A percentile compares a stretch with the other conserved stretches of the same genome.
phyloP scores from a whole-genome alignment of 2,797 vertebrate species.

The Merluccius polli region DNA sequence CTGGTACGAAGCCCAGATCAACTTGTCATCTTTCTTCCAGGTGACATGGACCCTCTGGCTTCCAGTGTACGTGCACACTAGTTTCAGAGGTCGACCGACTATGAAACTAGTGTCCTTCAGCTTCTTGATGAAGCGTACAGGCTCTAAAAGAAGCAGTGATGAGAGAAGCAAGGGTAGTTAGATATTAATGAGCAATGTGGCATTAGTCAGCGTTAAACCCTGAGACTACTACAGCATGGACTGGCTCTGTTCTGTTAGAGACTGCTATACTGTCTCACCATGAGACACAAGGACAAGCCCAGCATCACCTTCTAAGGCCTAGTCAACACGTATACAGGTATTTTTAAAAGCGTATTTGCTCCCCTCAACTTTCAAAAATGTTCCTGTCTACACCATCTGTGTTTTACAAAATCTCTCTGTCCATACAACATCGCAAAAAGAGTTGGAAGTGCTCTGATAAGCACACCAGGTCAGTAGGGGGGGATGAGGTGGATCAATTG shows the following conservation, averaged over 20 bases:
- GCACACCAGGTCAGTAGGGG: background rate
- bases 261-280: background rate
- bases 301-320: background rate
- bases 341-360: too few relatives aligned
- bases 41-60: slow-evolving; percentile 81
- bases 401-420: background rate
- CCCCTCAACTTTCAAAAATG: too few relatives aligned
- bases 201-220: slow-evolving; percentile 5
- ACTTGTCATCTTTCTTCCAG: slow-evolving; percentile 82
- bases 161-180: slow-evolving; percentile 16
- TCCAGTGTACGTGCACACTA: slow-evolving; percentile 81
- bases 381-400: background rate
- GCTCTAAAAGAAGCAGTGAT: slow-evolving; percentile 58
- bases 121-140: slow-evolving; percentile 79
- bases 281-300: background rate
- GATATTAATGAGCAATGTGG: slow-evolving; percentile 13
- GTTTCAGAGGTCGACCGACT: slow-evolving; percentile 75
- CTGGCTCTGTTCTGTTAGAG: slow-evolving; percentile 25
- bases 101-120: slow-evolving; percentile 81
- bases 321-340: too few relatives aligned
- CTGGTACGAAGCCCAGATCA: slow-evolving; percentile 77
- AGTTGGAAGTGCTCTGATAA: background rate
- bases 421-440: background rate
- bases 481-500: background rate
- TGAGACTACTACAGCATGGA: background rate